phyloP scores from a whole-genome alignment of 2,888 invertebrate genomes.

The Frankliniella fusca region DNA sequence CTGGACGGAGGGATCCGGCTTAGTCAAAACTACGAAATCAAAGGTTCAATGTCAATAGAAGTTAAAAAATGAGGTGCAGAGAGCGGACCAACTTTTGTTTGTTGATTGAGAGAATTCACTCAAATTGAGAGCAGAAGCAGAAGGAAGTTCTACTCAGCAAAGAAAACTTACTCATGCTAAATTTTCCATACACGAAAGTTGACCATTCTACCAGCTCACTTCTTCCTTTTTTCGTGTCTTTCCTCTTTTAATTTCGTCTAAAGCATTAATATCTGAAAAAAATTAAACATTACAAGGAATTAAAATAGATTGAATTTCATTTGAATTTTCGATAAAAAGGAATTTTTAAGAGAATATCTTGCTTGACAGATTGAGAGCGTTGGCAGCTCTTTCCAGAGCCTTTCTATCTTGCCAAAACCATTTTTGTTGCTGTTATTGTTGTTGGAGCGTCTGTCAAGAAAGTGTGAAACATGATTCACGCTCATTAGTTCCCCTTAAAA shows the following conservation, averaged over 20 bases:
- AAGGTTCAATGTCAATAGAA: too few relatives aligned
- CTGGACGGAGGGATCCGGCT: too few relatives aligned
- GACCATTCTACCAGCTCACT: background rate
- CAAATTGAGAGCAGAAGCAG: background rate
- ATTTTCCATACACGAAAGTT: background rate
- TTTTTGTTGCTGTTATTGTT: background rate
- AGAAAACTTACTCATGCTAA: background rate
- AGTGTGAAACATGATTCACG: background rate
- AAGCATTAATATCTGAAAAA: background rate
- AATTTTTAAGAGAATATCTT: too few relatives aligned
- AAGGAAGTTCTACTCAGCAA: background rate
- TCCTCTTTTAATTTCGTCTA: background rate
- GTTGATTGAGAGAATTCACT: background rate
- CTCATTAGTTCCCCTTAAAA: background rate
- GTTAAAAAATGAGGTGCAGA: too few relatives aligned
- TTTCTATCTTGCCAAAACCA: background rate
- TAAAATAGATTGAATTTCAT: background rate
- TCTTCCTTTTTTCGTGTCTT: background rate
- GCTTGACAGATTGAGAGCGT: background rate
- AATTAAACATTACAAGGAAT: background rate
- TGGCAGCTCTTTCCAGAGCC: background rate
- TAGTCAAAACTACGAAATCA: too few relatives aligned
- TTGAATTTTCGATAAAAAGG: background rate
- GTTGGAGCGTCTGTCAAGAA: conserved; percentile 2
- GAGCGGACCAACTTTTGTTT: background rate